Evolutionary conservation across 2,113 vertebrate species (phyloP), one percentile per base, ranked within the genome.

Genomic region (Poeciliopsis retropinna): DNA sequence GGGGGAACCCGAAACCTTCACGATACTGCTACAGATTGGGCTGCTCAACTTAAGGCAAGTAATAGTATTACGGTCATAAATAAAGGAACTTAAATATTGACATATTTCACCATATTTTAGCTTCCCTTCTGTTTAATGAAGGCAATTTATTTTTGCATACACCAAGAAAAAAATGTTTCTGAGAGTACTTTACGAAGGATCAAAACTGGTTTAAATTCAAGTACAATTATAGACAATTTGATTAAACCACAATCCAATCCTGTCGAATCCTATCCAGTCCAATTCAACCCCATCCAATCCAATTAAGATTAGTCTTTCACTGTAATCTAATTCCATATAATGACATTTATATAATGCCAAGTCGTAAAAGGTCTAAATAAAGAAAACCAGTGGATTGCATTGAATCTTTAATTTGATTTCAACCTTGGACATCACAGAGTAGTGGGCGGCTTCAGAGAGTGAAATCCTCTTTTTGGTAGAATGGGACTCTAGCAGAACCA

Each of bases 11-110:
- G 79, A 65, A 77, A 32, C 29, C 28, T 71, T 28, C 64, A 72
- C 1, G 67, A 62, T 67, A 72, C 64, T 31, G 70, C 85, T 29
- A 83, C 61, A 73, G 87, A 94, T 79, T 95, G 95, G 95, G 94
- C 93, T 31, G 62, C 83, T 63, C 94, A 95, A 79, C 92, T 95
- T 14, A 95, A 95, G 88, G 92, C 90, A 73, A 64, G 78, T 47
- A 5, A 32, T 51, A 12, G 39, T 57, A 29, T 17, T 25, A 54
- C 9, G 17, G 7, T 62, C 27, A 12, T 69, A 3, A 69, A 31
- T 6, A 8, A 37, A 12, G 47, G 5, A 15, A n/a, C 5, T 19
- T 19, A 28, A 8, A 61, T 29, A 14, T 63, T 19, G 6, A 17
- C 4, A 19, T 47, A 47, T 31, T 31, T 63, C 22, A 9, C 28